These are phyloP conservation scores for Noctua comes DNA, from an alignment of 2,888 invertebrate genomes.

Conservation along the genomic window DNA sequence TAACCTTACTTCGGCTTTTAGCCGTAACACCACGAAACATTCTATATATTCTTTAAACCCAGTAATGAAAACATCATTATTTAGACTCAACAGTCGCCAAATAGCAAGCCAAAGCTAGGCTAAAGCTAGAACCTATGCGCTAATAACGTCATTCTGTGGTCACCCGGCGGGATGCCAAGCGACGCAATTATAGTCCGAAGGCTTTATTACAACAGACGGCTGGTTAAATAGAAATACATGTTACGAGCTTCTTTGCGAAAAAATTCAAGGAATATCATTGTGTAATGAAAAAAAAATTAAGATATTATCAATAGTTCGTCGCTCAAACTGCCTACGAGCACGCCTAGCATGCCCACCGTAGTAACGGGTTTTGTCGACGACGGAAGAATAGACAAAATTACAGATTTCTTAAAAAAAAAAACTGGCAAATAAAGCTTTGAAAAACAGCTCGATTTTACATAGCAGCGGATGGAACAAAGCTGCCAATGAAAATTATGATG, in stretches of 20 bases:
- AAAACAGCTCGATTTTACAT: background rate
- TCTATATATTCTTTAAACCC: background rate
- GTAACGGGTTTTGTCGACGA: too few relatives aligned
- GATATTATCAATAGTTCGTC: too few relatives aligned
- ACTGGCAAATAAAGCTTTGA: background rate
- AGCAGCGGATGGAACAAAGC: background rate
- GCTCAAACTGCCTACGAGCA: too few relatives aligned
- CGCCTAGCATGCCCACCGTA: too few relatives aligned
- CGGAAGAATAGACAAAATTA: too few relatives aligned
- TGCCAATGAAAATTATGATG: background rate
- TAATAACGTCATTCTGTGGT: conserved; percentile 47
- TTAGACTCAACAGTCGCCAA: conserved; percentile 23
- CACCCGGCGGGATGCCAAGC: conserved; percentile 51
- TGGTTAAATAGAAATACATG: conserved; percentile 33
- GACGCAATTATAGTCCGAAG: conserved; percentile 43
- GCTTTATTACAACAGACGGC: conserved; percentile 28
- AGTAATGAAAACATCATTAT: conserved; percentile 33
- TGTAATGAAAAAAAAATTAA: too few relatives aligned
- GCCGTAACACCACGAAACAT: too few relatives aligned
- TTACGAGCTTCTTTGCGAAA: conserved; percentile 9
- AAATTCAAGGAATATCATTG: background rate
- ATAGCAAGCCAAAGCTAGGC: conserved; percentile 44
- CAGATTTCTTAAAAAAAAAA: too few relatives aligned
- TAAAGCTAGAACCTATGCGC: conserved; percentile 34
- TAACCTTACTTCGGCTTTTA: too few relatives aligned